Base-by-base conservation (phyloP, 2,797 vertebrate species). In the Sebastes umbrosus region DNA sequence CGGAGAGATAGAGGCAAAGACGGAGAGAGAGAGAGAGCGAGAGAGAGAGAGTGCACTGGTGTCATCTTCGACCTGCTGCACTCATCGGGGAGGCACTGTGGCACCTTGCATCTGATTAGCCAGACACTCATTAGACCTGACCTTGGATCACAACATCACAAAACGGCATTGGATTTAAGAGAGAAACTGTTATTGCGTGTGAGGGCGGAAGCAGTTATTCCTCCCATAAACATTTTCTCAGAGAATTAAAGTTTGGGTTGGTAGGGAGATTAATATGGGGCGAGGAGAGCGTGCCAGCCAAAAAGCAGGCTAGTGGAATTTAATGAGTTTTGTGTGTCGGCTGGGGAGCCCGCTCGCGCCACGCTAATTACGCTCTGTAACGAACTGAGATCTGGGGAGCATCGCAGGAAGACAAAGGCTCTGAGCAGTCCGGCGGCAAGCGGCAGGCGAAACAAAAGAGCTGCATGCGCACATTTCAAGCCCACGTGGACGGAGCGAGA, bases 321-420 rank as follows among this genome's bases (percentile, higher is more conserved):
- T 95, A 95, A 95, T 95, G 94, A 94, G 93, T 94, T 94, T 92
- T 90, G 87, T 90, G 88, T 85, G 90, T 88, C 88, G 77, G 80
- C 93, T 90, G 87, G 93, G 94, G 93, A 95, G 86, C 80, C 84
- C 22, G 64, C 86, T 88, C 85, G 83, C 88, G 81, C 90, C 90
- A 77, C 57, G 82, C 91, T 95, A 95, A 95, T 95, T 95, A 94
- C 80, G 79, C 80, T 91, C 92, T 82, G 85, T 90, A 94, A 94
- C 92, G 75, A 90, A 94, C 82, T 88, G 90, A 90, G 90, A 93
- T 92, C 86, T 87, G 84, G 89, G 91, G 92, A 92, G 92, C 84
- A 80, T 87, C 83, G 43, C 80, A 73, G 81, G 87, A 93, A 92
- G 91, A 93, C 90, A 92, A 91, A 92, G 89, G 90, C 89, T 88